Evolutionary conservation across 1,140 invertebrate species (phyloP), one percentile per base, ranked within the genome.

Genomic region (Yoshiicerus persimilis): DNA sequence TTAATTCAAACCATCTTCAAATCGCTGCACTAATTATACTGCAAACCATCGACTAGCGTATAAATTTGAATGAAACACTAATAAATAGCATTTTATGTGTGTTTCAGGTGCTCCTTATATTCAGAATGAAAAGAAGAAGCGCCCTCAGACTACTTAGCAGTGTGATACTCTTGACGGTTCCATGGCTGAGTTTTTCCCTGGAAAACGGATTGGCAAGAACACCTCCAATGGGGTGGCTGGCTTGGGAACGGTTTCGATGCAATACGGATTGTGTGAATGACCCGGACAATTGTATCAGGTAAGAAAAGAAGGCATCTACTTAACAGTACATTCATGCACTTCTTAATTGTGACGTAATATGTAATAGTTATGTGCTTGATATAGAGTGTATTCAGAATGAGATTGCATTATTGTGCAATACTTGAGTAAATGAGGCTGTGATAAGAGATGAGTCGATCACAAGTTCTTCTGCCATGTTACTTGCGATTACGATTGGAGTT

Each of bases 251-350:
- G 89, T 99, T 98, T 92, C 94, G 97, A 86, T 99, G 97, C 92
- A 97, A 98, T 91, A 98, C 96, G 3, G 97, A 99, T 92, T 99
- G 98, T 92, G 95, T 96, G 91, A 96, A 96, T 93, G 97, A 97
- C 94, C 97, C 97, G 64, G 95, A 98, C 87, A 97, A 98, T 92
- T 98, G 97, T 93, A 98, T 98, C 91, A 98, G 96, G 96, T 97
- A 92, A 93, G 91, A 75, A 11, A 20, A 6, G n/a, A 36, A 16
- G 6, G 10, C 62, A 66, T 23, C 3, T 1, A 80, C 16, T 11
- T 30, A 80, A 16, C 34, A 0, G 47, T 0, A n/a, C n/a, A 20
- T 47, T 20, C 9, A 41, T 41, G 39, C 39, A n/a, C 16, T 41
- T 41, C 39, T 41, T 41, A 13, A 6, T 70, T 70, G 23, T 70